These are phyloP conservation scores for Papilio demoleus DNA, from an alignment of 2,888 invertebrate species.

Conservation along the genomic window DNA sequence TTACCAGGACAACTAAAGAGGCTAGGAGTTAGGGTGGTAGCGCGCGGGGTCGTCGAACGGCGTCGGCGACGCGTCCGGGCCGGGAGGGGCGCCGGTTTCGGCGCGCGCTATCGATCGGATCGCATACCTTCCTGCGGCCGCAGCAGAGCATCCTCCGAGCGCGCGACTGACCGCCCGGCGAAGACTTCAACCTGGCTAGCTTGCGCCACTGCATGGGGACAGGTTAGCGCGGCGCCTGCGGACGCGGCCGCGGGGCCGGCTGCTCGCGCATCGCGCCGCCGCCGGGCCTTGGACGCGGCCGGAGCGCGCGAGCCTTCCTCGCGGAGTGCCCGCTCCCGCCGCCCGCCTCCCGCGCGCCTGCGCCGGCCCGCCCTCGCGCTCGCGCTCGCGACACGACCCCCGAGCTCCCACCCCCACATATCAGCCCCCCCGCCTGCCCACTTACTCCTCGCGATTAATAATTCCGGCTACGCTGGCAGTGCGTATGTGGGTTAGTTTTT, in stretches of 20 bases:
- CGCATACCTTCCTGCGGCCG: slow-evolving; percentile 95
- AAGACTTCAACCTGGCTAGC: slow-evolving; percentile 90
- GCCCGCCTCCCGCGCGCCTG: slow-evolving; percentile 47
- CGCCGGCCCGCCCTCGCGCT: slow-evolving; percentile 67
- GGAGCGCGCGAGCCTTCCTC: slow-evolving; percentile 79
- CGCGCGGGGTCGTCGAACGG: slow-evolving; percentile 79
- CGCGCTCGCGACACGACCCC: slow-evolving; percentile 46
- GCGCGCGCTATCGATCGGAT: slow-evolving; percentile 80
- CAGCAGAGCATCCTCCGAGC: slow-evolving; percentile 97
- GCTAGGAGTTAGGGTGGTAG: slow-evolving; percentile 67
- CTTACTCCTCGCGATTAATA: slow-evolving; percentile 80
- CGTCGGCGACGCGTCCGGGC: slow-evolving; percentile 78
- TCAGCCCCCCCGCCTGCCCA: slow-evolving; percentile 68
- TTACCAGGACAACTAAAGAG: slow-evolving; percentile 46
- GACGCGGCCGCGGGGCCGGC: slow-evolving; percentile 78
- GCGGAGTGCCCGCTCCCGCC: slow-evolving; percentile 72
- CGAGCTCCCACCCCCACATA: slow-evolving; percentile 53
- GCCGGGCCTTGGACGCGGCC: slow-evolving; percentile 71
- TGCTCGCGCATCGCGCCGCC: slow-evolving; percentile 79
- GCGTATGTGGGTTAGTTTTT: slow-evolving; percentile 84
- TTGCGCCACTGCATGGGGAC: slow-evolving; percentile 93
- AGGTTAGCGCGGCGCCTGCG: slow-evolving; percentile 85
- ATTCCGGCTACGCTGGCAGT: slow-evolving; percentile 83
- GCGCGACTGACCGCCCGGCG: slow-evolving; percentile 86
- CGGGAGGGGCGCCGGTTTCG: slow-evolving; percentile 81